Evolutionary conservation across 2,113 vertebrate genomes (phyloP).

Genomic region (Myodes glareolus): DNA sequence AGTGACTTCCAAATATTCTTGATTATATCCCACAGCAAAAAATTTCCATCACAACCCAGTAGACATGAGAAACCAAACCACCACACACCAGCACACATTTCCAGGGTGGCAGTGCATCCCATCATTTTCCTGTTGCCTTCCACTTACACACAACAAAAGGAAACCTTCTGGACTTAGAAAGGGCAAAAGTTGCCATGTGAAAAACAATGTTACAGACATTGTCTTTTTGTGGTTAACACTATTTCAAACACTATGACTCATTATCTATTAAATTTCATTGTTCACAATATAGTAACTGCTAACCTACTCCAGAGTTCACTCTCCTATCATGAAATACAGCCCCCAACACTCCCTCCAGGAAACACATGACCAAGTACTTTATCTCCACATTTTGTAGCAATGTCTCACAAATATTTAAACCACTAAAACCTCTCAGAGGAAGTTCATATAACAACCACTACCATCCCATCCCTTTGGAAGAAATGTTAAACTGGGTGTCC

Average conservation of each 20-base stretch:
- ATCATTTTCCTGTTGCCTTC: not conserved
- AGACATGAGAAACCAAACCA: not conserved
- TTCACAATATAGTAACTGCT: not conserved
- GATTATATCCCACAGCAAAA: not conserved
- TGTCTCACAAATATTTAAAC: slow-evolving; percentile 26
- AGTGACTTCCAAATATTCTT: not conserved
- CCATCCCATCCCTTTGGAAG: not conserved
- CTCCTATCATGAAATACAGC: slow-evolving; percentile 17
- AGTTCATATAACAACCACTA: not conserved
- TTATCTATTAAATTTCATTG: not conserved
- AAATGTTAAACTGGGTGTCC: no score
- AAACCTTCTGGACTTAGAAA: not conserved
- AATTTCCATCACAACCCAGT: not conserved
- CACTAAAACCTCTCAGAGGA: not conserved
- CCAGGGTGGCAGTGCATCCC: not conserved
- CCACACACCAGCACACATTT: not conserved
- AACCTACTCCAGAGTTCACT: not conserved
- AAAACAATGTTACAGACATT: slow-evolving; percentile 27
- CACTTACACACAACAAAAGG: slow-evolving; percentile 20
- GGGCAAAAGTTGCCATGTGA: not conserved
- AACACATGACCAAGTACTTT: not conserved
- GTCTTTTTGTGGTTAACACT: not conserved
- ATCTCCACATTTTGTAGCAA: not conserved
- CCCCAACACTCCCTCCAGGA: not conserved
- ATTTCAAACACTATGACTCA: not conserved